A percentile compares a stretch with the other conserved stretches of the same genome.
Evolutionary conservation across 2,888 invertebrate species (phyloP).

Genomic region (Aporophyla nigra): DNA sequence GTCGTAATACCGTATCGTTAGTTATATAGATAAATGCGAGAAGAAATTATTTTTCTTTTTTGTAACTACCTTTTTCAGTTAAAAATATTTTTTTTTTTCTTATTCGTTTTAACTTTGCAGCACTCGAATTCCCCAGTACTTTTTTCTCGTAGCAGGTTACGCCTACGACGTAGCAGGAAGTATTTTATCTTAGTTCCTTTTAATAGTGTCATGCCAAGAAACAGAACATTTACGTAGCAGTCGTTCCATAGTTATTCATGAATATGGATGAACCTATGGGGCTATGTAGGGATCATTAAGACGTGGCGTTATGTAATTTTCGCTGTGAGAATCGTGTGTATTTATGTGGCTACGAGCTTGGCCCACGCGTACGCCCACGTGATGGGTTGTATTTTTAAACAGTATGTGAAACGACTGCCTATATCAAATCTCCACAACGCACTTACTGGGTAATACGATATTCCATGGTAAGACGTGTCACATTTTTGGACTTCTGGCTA

Average conservation of each 20-base stretch:
- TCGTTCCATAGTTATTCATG: conserved; percentile 26
- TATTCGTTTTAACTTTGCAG: neutral
- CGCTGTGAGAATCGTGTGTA: conserved; percentile 6
- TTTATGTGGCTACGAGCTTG: conserved; percentile 3
- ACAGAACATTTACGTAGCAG: conserved; percentile 22
- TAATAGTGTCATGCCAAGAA: conserved; percentile 9
- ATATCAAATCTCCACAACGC: too few relatives aligned
- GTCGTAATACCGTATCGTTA: neutral
- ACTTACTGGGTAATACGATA: too few relatives aligned
- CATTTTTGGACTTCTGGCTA: neutral
- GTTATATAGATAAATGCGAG: neutral
- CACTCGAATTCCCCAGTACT: neutral
- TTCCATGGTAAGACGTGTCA: neutral
- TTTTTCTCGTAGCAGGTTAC: neutral
- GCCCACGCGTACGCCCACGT: neutral
- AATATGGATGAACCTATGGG: conserved; percentile 41
- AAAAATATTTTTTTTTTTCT: neutral
- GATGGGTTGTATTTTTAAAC: conserved; percentile 12
- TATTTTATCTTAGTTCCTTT: neutral
- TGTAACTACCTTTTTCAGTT: neutral
- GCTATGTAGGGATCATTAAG: conserved; percentile 28
- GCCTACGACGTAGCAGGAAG: neutral
- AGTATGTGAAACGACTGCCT: too few relatives aligned
- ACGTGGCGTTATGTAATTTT: conserved; percentile 2
- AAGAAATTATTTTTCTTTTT: neutral